Evolutionary conservation across 2,113 vertebrate genomes (phyloP).

Genomic region (Pelvicachromis taeniatus): DNA sequence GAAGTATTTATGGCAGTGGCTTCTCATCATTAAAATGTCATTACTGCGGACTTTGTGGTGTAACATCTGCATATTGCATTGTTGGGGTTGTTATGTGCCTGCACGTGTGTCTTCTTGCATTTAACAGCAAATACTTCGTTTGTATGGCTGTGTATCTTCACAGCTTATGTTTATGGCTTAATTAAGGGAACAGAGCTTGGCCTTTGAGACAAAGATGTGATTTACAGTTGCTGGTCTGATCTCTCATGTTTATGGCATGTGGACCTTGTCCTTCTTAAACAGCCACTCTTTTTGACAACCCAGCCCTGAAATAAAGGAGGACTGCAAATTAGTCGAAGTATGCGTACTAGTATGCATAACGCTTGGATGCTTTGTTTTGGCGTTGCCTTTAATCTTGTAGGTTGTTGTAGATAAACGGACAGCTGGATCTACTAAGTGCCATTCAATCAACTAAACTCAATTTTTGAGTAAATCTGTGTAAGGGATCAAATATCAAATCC

Average conservation of each 20-base stretch:
- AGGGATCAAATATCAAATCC: background rate
- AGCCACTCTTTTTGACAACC: background rate
- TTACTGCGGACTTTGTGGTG: background rate
- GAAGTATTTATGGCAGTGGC: background rate
- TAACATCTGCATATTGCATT: background rate
- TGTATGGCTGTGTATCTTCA: background rate
- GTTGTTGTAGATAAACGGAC: background rate
- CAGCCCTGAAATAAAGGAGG: background rate
- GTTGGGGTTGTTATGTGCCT: background rate
- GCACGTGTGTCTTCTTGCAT: background rate
- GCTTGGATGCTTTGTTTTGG: background rate
- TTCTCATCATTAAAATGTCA: background rate
- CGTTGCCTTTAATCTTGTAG: background rate
- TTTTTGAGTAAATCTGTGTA: background rate
- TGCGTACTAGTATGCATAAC: background rate
- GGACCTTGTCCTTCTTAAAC: slow-evolving; percentile 47
- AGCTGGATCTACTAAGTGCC: background rate
- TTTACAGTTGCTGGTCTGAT: background rate
- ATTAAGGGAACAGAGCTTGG: background rate
- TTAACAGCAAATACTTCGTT: background rate
- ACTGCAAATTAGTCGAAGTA: background rate
- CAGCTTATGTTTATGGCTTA: slow-evolving; percentile 13
- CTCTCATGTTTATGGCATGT: slow-evolving; percentile 36
- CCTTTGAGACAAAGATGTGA: slow-evolving; percentile 27
- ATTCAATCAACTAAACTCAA: background rate